Percentiles rank a stretch among this genome's conserved stretches.
phyloP scores from a whole-genome alignment of 2,797 vertebrate species.

The Cirrhinus molitorella region DNA sequence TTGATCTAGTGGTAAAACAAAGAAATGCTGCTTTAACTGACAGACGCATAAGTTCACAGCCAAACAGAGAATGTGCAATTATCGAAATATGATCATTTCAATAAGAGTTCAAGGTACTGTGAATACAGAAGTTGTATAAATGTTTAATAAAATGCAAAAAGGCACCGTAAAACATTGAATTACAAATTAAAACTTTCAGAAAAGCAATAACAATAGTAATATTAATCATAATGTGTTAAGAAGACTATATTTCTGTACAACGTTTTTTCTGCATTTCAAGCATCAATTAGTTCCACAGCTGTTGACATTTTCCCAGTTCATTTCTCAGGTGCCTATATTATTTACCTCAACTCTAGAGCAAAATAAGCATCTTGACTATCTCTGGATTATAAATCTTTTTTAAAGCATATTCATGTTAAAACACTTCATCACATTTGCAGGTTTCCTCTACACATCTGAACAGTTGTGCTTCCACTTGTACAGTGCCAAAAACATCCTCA shows the following conservation, averaged over 20 bases:
- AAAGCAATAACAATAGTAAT: constrained; percentile 34
- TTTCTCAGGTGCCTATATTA: constrained; percentile 18
- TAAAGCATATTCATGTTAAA: constrained; percentile 60
- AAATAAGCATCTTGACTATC: constrained; percentile 52
- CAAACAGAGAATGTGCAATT: constrained; percentile 59
- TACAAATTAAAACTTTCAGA: constrained; percentile 63
- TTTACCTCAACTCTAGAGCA: constrained; percentile 18
- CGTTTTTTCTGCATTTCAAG: constrained; percentile 55
- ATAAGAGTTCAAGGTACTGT: constrained; percentile 49
- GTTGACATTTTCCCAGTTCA: constrained; percentile 20
- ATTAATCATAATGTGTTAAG: constrained; percentile 39
- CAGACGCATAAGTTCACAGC: constrained; percentile 62
- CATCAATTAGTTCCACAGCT: constrained; percentile 44
- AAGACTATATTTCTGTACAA: constrained; percentile 42
- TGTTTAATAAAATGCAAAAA: constrained; percentile 79
- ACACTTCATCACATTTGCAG: constrained; percentile 75
- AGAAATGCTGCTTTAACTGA: constrained; percentile 54
- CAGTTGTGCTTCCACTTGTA: constrained; percentile 77
- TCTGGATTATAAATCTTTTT: constrained; percentile 52
- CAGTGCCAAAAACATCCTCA: constrained; percentile 58
- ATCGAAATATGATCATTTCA: constrained; percentile 46
- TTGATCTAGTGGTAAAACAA: constrained; percentile 76
- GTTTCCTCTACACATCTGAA: constrained; percentile 64
- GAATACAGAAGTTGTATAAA: constrained; percentile 56
- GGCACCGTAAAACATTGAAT: constrained; percentile 84